Evolutionary conservation across 1,140 invertebrate species (phyloP), one percentile per base, ranked within the genome.

Genomic region (Anastrepha ludens): DNA sequence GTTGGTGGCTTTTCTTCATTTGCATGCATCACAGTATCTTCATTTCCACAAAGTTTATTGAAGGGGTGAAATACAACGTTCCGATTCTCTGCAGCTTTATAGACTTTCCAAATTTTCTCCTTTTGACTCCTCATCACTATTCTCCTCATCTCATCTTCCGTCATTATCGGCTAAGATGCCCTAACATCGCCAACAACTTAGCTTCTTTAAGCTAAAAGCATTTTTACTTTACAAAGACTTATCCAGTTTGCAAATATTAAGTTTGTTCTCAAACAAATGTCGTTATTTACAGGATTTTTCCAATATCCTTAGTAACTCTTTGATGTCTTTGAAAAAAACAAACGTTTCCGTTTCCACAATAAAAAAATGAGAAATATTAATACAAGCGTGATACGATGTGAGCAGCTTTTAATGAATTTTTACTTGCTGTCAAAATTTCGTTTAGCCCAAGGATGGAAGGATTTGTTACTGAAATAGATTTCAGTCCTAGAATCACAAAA

Each of bases 271-370:
- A 17, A 17, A 13, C 9, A 55, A 81, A 20, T 81, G 17, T 50
- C 44, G 6, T 74, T 55, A n/a, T 47, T 55, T 29, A 29, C 44
- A 13, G 47, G n/a, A 58, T 0, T 20, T 81, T 29, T 74, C 8
- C 2, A 55, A 81, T 81, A 58, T 50, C 47, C 74, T 50, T 81
- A 58, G 74, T 17, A 81, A 81, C 74, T 55, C 74, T 81, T 81
- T 81, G 74, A 81, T 81, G 74, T 81, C 50, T 55, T 20, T 81
- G 7, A 81, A n/a, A 17, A 55, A 62, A 5, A 5, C 1, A 15
- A 62, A 17, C 5, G 60, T 4, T 62, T 9, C 8, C 4, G 60
- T 8, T 15, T 15, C 15, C 15, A 62, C 9, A 62, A 62, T 62
- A n/a, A 62, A n/a, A n/a, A 15, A 62, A 17, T 29, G 29, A 29